Conservation (phyloP, 1,140 invertebrate genomes). For the Leptinotarsa defecta region DNA sequence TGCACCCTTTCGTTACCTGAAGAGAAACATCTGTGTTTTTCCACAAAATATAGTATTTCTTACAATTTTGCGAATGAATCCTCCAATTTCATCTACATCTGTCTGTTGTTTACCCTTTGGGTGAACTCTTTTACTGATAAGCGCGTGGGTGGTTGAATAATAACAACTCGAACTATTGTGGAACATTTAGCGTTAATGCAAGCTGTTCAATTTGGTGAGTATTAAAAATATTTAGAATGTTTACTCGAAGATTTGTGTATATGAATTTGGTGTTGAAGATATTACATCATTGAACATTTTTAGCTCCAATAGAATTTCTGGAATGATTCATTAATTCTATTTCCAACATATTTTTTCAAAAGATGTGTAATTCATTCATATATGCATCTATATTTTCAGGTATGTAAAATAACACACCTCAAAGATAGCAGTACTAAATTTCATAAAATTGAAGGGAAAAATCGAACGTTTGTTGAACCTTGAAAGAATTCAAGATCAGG, state of each 20-base stretch:
- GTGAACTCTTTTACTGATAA: constrained; percentile 23
- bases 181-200: constrained; percentile 10
- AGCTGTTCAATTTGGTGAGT: constrained; percentile 14
- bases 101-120: constrained; percentile 24
- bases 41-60: constrained; percentile 32
- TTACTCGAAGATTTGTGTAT: neutral
- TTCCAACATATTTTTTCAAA: no score
- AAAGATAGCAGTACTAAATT: no score
- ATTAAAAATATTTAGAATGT: neutral
- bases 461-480: no score
- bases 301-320: no score
- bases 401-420: no score
- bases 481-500: no score
- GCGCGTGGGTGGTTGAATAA: constrained; percentile 26
- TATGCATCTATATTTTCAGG: no score
- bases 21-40: constrained; percentile 32
- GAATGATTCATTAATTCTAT: no score
- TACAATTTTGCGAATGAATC: constrained; percentile 26
- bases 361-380: no score
- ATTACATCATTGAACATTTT: no score
- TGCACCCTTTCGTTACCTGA: constrained; percentile 32
- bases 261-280: neutral
- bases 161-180: constrained; percentile 20
- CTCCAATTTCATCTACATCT: constrained; percentile 24
- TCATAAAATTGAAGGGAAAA: no score